Conservation (phyloP, 2,888 invertebrate genomes). For the Phengaris arion region DNA sequence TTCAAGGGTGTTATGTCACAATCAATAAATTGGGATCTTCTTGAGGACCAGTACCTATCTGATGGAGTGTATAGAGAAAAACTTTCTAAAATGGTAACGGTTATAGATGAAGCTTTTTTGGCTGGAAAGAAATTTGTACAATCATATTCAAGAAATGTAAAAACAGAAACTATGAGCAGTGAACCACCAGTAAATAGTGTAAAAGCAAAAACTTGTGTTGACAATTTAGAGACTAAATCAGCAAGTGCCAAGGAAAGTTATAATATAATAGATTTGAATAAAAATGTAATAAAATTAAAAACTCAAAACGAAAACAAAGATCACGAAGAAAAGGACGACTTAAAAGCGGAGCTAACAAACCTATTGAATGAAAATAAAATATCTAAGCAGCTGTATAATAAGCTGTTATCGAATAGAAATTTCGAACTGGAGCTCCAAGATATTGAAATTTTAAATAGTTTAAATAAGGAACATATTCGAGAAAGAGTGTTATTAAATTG, state of each 20-base stretch:
- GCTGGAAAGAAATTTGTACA: slow-evolving; percentile 88
- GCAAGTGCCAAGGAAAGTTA: slow-evolving; percentile 39
- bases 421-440: slow-evolving; percentile 71
- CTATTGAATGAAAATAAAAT: slow-evolving; percentile 66
- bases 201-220: slow-evolving; percentile 39
- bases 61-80: slow-evolving; percentile 90
- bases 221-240: slow-evolving; percentile 26
- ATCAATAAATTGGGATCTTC: slow-evolving; percentile 95
- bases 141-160: slow-evolving; percentile 70
- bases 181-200: slow-evolving; percentile 38
- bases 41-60: slow-evolving; percentile 92
- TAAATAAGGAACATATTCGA: slow-evolving; percentile 58
- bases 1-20: slow-evolving; percentile 95
- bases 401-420: slow-evolving; percentile 65
- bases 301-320: slow-evolving; percentile 39
- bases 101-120: slow-evolving; percentile 85
- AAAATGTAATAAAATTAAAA: slow-evolving; percentile 46
- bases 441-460: slow-evolving; percentile 70
- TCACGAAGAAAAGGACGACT: slow-evolving; percentile 45
- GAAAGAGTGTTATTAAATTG: slow-evolving; percentile 55
- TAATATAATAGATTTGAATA: slow-evolving; percentile 47
- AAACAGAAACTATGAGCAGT: slow-evolving; percentile 39
- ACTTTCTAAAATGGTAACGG: slow-evolving; percentile 91
- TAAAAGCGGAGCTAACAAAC: slow-evolving; percentile 55
- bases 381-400: slow-evolving; percentile 60